A percentile compares a stretch with the other conserved stretches of the same genome.
Evolutionary conservation across 2,113 vertebrate genomes (phyloP).

Genomic region (Empidonax traillii): DNA sequence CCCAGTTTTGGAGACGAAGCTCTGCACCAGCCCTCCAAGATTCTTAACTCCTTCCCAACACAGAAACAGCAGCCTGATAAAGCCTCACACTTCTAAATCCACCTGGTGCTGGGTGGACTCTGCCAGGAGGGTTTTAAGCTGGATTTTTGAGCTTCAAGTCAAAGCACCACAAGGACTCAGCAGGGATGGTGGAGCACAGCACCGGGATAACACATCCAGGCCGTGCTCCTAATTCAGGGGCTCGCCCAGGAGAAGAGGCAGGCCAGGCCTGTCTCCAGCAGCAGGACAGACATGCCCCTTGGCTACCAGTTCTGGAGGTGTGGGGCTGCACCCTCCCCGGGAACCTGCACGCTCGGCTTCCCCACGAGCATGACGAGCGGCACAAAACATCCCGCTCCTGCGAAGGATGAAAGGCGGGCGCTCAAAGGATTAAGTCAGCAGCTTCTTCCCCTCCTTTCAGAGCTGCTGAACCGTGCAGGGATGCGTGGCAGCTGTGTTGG

Average conservation of each 20-base stretch:
- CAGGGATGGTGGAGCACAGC: neutral
- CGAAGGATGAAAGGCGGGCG: neutral
- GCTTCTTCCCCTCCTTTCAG: conserved; percentile 18
- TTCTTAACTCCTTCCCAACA: neutral
- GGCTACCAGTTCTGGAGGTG: conserved; percentile 21
- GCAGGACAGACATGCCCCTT: neutral
- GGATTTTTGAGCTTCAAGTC: neutral
- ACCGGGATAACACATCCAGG: rapidly evolving
- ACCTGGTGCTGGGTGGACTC: rapidly evolving
- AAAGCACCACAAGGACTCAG: neutral
- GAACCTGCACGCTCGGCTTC: neutral
- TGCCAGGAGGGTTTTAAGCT: neutral
- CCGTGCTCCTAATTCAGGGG: neutral
- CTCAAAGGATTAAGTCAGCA: conserved; percentile 31
- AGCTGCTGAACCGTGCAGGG: conserved; percentile 18
- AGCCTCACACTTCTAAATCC: neutral
- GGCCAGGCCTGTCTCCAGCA: neutral
- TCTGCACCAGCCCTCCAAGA: neutral
- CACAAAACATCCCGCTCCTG: conserved; percentile 6
- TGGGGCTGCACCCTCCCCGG: neutral
- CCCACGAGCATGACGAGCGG: neutral
- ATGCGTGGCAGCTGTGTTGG: neutral
- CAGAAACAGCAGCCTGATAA: neutral
- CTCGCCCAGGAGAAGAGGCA: neutral
- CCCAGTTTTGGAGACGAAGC: neutral